Evolutionary conservation across 2,888 invertebrate species (phyloP).

Genomic region (Allygus modestus): DNA sequence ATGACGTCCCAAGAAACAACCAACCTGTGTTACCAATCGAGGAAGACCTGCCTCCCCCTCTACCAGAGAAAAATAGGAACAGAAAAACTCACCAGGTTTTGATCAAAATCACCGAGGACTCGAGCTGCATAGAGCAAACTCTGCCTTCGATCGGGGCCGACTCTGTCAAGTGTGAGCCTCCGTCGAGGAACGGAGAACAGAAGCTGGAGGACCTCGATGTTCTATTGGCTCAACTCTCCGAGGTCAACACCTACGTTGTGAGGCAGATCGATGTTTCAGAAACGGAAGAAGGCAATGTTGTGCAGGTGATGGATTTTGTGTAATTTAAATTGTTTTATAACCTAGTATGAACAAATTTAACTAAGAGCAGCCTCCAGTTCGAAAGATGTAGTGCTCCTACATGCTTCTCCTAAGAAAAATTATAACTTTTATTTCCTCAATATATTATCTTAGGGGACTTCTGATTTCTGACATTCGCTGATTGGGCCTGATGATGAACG

Average conservation of each 20-base stretch:
- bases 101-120: conserved; percentile 30
- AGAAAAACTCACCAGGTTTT: conserved; percentile 18
- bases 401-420: no score
- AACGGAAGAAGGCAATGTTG: background rate
- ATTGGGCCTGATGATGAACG: no score
- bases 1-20: conserved; percentile 72
- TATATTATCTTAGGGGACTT: no score
- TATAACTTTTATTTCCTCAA: no score
- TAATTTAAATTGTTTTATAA: no score
- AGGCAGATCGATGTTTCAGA: conserved; percentile 40
- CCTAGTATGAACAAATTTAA: no score
- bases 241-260: conserved; percentile 63
- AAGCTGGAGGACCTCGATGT: conserved; percentile 61
- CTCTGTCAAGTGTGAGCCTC: conserved; percentile 26
- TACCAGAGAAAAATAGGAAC: conserved; percentile 65
- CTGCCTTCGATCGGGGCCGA: conserved; percentile 15
- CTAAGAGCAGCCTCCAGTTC: background rate
- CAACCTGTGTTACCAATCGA: conserved; percentile 66
- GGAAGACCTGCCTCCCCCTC: conserved; percentile 63
- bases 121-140: conserved; percentile 1
- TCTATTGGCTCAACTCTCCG: conserved; percentile 61
- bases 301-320: conserved; percentile 8
- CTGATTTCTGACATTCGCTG: no score
- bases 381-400: no score
- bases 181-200: conserved; percentile 56